Conservation (phyloP, 2,113 vertebrate genomes). For the Burhinus oedicnemus region DNA sequence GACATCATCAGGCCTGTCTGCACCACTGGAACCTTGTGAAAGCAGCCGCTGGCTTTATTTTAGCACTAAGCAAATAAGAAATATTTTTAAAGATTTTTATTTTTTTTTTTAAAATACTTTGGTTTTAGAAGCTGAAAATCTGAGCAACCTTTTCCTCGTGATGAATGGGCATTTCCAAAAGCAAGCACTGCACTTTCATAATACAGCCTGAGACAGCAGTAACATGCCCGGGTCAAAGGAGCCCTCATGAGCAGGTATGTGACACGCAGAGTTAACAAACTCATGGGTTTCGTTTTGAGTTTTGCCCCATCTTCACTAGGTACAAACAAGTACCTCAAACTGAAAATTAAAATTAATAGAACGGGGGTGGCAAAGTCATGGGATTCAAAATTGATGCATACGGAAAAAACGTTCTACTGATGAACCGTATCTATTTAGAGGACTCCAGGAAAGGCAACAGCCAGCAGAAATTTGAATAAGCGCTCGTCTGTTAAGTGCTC, state of each 20-base stretch:
- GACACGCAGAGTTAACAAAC: not conserved
- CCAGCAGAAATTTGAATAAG: constrained; percentile 50
- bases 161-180: constrained; percentile 22
- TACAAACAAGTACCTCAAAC: not conserved
- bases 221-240: not conserved
- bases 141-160: not conserved
- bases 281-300: constrained; percentile 1
- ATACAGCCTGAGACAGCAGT: constrained; percentile 16
- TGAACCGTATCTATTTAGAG: constrained; percentile 32
- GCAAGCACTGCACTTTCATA: constrained; percentile 14
- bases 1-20: not conserved
- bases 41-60: not conserved
- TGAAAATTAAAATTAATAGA: not conserved
- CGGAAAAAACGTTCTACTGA: not conserved
- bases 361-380: not conserved
- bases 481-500: not conserved
- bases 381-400: not conserved
- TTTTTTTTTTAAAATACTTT: not conserved
- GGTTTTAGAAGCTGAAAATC: not conserved
- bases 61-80: not conserved
- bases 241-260: not conserved
- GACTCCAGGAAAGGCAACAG: constrained; percentile 44
- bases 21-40: not conserved
- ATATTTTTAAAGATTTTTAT: not conserved
- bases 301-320: not conserved